A percentile compares a stretch with the other conserved stretches of the same genome.
phyloP scores from a whole-genome alignment of 2,113 vertebrate genomes.

The Crotalus tigris region DNA sequence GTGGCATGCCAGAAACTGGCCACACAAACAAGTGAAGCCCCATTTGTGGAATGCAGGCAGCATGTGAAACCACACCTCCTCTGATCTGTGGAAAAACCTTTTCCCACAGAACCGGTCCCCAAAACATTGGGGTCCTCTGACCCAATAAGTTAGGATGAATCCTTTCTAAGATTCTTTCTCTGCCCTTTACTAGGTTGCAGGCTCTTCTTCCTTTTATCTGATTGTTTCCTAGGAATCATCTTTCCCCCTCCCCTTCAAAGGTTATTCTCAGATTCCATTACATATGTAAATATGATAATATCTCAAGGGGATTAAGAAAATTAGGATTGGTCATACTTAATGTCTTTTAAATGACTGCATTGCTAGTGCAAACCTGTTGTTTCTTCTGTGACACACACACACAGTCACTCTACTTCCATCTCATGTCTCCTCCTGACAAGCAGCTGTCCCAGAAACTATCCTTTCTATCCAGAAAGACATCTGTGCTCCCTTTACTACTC shows the following conservation, averaged over 20 bases:
- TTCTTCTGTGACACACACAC: background rate
- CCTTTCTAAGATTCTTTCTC: background rate
- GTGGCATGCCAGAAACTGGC: too few relatives aligned
- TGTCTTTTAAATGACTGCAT: background rate
- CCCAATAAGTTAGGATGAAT: background rate
- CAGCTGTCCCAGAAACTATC: background rate
- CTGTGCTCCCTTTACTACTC: background rate
- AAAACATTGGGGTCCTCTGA: too few relatives aligned
- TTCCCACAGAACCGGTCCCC: too few relatives aligned
- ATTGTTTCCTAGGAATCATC: too few relatives aligned
- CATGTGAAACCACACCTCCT: too few relatives aligned
- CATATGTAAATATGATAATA: background rate
- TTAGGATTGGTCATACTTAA: background rate
- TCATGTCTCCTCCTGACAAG: background rate
- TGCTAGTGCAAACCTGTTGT: background rate
- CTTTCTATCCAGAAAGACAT: background rate
- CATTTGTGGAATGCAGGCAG: too few relatives aligned
- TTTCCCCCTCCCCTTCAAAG: too few relatives aligned
- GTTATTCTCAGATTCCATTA: too few relatives aligned
- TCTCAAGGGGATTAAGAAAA: background rate
- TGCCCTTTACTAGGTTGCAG: background rate
- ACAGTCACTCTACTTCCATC: background rate
- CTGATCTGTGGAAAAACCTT: too few relatives aligned
- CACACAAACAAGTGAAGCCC: too few relatives aligned
- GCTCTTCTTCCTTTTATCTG: background rate